Evolutionary conservation across 2,113 vertebrate genomes (phyloP), one percentile per base, ranked within the genome.

Genomic region (Silurus asotus): DNA sequence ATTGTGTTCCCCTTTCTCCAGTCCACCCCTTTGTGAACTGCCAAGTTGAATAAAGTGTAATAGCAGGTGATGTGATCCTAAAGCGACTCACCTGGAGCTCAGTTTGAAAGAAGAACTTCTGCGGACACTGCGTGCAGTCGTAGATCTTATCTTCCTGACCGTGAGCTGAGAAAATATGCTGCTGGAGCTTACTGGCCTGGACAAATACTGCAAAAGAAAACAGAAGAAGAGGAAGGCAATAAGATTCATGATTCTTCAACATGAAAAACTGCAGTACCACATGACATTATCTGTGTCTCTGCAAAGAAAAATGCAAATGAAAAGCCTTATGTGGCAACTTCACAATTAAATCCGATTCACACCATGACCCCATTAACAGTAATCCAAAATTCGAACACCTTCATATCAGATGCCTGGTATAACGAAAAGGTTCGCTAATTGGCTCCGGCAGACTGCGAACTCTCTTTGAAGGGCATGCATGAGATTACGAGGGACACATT

Each of bases 71-170:
- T 19, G 1, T 37, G 5, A 15, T 23, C 11, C 8, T 28, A 2
- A 9, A 37, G 37, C 23, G 45, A 75, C 93, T 93, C 96, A 99
- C 98, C 98, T 99, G 98, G 94, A 99, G 96, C 95, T 99, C 98
- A 91, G 98, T 99, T 94, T 99, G 98, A 94, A 99, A 99, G 96
- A 99, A 99, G 95, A 99, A 99, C 96, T 99, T 99, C 96, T 99
- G 98, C 23, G 98, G 98, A 90, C 98, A 99, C 91, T 98, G 98
- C 28, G 97, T 97, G 94, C 98, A 99, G 95, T 99, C 98, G 87
- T 99, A 99, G 95, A 99, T 99, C 94, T 99, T 99, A 94, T 99
- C 98, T 92, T 99, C 98, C 93, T 99, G 98, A 89, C 98, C 98
- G 81, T 99, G 98, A 89, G 97, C 97, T 56, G 97, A 98, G 94